phyloP scores from a whole-genome alignment of 2,113 vertebrate species.

The Struthio camelus region DNA sequence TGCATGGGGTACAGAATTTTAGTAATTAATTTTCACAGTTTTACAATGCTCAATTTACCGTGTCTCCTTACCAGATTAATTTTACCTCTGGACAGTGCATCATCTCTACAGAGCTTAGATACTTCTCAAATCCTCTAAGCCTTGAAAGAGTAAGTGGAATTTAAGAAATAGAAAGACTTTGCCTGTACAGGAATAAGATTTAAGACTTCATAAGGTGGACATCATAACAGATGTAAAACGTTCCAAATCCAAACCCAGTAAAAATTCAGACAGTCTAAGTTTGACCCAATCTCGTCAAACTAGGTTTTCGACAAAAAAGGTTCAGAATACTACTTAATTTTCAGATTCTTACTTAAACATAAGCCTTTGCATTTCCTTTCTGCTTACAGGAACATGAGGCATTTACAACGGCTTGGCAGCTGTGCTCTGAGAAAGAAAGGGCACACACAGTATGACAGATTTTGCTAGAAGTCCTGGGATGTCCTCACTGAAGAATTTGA shows the following conservation, averaged over 20 bases:
- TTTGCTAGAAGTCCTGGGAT: slow-evolving; percentile 28
- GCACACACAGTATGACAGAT: not conserved
- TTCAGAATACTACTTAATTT: not conserved
- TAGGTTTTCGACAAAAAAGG: not conserved
- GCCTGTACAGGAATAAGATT: not conserved
- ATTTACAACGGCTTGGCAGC: slow-evolving; percentile 48
- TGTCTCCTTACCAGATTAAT: not conserved
- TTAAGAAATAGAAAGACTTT: not conserved
- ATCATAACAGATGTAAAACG: not conserved
- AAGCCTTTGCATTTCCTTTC: not conserved
- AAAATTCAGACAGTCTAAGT: not conserved
- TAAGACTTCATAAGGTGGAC: not conserved
- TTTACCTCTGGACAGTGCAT: not conserved
- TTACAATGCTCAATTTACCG: not conserved
- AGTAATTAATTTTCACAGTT: not conserved
- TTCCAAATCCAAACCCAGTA: not conserved
- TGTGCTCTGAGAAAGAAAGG: slow-evolving; percentile 30
- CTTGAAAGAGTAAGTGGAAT: not conserved
- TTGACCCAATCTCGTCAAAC: not conserved
- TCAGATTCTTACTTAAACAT: not conserved
- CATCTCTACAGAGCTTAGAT: not conserved
- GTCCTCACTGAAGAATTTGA: slow-evolving; percentile 25
- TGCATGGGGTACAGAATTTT: not conserved
- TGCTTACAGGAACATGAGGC: not conserved
- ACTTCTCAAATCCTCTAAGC: not conserved